These are phyloP conservation scores for Keiferia lycopersicella DNA, from an alignment of 2,888 invertebrate genomes.

Conservation along the genomic window DNA sequence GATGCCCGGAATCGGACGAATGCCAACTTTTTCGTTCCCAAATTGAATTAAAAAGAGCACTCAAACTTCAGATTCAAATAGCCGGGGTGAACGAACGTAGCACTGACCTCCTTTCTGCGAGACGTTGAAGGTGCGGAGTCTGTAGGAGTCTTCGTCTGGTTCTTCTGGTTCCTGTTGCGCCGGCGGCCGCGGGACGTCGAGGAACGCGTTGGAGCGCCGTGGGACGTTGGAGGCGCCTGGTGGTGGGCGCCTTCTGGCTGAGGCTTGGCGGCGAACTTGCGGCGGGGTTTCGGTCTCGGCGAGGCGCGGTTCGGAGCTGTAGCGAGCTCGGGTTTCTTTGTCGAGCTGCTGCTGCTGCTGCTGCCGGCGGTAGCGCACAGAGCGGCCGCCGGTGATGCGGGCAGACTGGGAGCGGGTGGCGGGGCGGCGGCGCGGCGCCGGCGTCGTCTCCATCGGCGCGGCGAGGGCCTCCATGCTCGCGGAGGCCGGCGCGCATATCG, in stretches of 20 bases:
- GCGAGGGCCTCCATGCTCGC: conserved; percentile 85
- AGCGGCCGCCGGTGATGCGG: conserved; percentile 84
- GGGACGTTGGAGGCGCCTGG: conserved; percentile 72
- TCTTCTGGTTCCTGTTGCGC: conserved; percentile 74
- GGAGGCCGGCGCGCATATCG: conserved; percentile 87
- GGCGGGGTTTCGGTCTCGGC: conserved; percentile 86
- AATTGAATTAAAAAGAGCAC: conserved; percentile 59
- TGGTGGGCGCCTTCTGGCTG: conserved; percentile 80
- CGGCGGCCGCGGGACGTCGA: conserved; percentile 81
- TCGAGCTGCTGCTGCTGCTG: conserved; percentile 74
- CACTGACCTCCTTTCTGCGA: conserved; percentile 92
- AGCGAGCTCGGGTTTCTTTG: conserved; percentile 80
- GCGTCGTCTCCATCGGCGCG: conserved; percentile 78
- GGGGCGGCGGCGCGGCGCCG: conserved; percentile 83
- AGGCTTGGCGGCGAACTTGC: conserved; percentile 83
- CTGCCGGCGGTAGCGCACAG: conserved; percentile 71
- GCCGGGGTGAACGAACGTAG: conserved; percentile 69
- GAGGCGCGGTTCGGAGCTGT: conserved; percentile 85
- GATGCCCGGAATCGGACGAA: conserved; percentile 25
- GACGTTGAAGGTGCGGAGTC: conserved; percentile 95
- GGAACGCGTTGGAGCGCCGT: conserved; percentile 86
- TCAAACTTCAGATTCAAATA: conserved; percentile 61
- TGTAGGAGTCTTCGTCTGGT: conserved; percentile 93
- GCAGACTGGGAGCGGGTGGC: conserved; percentile 90
- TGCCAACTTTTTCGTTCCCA: conserved; percentile 43